Evolutionary conservation across 2,888 invertebrate genomes (phyloP).

Genomic region (Meiosimyza decipiens): DNA sequence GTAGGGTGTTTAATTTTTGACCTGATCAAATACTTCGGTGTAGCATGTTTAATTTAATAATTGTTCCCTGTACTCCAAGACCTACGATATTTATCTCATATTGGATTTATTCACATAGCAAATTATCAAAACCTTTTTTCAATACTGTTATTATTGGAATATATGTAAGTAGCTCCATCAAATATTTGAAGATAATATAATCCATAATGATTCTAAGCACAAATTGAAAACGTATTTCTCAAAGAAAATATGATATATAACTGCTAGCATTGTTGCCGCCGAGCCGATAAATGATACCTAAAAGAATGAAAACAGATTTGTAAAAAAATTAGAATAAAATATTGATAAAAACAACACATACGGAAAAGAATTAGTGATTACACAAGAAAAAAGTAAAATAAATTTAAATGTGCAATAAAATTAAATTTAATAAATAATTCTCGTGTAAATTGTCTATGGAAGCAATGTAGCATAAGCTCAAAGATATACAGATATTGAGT

Average conservation of each 20-base stretch:
- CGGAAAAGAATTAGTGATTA: slow-evolving; percentile 15
- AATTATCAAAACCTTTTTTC: no score
- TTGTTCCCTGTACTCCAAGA: no score
- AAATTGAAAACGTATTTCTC: no score
- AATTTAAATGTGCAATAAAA: slow-evolving; percentile 26
- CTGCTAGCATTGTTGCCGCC: slow-evolving; percentile 58
- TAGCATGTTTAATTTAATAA: no score
- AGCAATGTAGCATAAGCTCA: slow-evolving; percentile 24
- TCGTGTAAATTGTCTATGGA: slow-evolving; percentile 30
- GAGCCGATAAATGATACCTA: slow-evolving; percentile 49
- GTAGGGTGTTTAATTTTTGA: no score
- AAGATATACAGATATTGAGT: slow-evolving; percentile 25
- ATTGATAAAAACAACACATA: slow-evolving; percentile 26
- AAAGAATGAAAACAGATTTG: background rate
- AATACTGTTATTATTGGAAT: no score
- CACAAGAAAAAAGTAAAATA: slow-evolving; percentile 7
- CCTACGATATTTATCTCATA: no score
- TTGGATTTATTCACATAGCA: no score
- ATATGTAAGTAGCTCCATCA: no score
- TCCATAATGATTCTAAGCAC: no score
- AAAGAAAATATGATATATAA: background rate
- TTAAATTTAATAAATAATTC: slow-evolving; percentile 3
- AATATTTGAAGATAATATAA: no score
- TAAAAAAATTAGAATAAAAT: slow-evolving; percentile 22
- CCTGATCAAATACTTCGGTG: no score